Conservation (phyloP, 2,888 invertebrate species). For the Latrodectus elegans region DNA sequence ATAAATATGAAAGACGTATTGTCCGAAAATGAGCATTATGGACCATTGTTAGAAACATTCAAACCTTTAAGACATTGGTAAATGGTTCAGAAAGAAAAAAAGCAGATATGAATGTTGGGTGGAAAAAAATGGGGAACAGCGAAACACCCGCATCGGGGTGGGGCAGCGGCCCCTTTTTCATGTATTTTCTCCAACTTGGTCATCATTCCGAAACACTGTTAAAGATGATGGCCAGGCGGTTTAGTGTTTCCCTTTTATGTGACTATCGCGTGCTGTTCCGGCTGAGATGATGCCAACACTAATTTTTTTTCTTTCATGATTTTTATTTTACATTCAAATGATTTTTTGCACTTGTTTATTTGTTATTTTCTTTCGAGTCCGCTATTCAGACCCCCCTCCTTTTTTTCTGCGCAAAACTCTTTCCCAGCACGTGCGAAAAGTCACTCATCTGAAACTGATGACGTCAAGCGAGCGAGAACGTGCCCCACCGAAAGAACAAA, state of each 20-base stretch:
- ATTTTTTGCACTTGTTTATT: constrained; percentile 24
- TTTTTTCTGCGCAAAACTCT: constrained; percentile 5
- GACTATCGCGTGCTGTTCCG: constrained; percentile 56
- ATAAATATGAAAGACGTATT: constrained; percentile 21
- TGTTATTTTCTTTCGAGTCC: constrained; percentile 18
- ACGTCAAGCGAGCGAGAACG: constrained; percentile 31
- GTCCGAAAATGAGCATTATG: constrained; percentile 57
- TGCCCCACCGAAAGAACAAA: neutral
- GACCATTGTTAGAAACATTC: constrained; percentile 56
- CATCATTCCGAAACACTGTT: constrained; percentile 25
- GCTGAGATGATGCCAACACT: constrained; percentile 41
- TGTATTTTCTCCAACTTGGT: constrained; percentile 25
- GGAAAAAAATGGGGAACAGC: neutral
- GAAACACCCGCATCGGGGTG: constrained; percentile 20
- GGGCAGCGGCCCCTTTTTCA: constrained; percentile 22
- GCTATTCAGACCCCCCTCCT: constrained; percentile 25
- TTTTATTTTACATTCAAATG: constrained; percentile 33
- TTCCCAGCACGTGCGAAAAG: constrained; percentile 65
- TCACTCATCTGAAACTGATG: constrained; percentile 52
- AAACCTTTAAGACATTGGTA: constrained; percentile 51
- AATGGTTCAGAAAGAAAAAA: constrained; percentile 50
- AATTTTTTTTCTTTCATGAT: constrained; percentile 19
- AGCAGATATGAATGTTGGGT: constrained; percentile 27
- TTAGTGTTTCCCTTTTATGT: constrained; percentile 44
- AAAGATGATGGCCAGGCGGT: neutral